Conservation (phyloP, 2,113 vertebrate genomes). For the Brevimyrus niger region DNA sequence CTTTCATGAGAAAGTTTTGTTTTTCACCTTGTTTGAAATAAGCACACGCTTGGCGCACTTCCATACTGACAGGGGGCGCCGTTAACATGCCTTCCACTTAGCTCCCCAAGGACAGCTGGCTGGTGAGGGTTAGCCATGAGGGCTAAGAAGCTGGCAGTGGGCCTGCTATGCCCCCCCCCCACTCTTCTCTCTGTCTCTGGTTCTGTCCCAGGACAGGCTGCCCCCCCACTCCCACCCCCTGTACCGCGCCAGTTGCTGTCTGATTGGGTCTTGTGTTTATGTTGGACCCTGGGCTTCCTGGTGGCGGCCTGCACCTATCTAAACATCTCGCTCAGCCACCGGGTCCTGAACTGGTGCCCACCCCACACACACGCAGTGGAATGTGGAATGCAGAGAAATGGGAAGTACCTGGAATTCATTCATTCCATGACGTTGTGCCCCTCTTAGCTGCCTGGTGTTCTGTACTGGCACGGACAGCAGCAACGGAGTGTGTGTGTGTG, state of each 20-base stretch:
- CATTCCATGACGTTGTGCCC: not conserved
- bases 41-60: not conserved
- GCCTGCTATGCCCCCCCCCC: not conserved
- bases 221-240: conserved; percentile 37
- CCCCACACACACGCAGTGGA: not conserved
- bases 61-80: not conserved
- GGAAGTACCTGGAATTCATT: not conserved
- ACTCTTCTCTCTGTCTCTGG: not conserved
- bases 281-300: conserved; percentile 72
- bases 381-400: not conserved
- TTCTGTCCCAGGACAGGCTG: conserved; percentile 19
- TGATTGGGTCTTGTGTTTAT: conserved; percentile 71
- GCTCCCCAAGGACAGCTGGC: not conserved
- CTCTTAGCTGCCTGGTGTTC: not conserved
- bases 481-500: not conserved
- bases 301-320: conserved; percentile 75
- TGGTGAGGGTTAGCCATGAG: not conserved
- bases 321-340: conserved; percentile 50
- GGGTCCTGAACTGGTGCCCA: not conserved
- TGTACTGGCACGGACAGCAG: not conserved
- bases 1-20: not conserved
- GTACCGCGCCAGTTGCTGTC: conserved; percentile 40
- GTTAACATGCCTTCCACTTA: not conserved
- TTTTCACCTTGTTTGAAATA: not conserved
- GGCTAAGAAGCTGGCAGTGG: not conserved